Percentiles rank a stretch among this genome's conserved stretches.
phyloP scores from a whole-genome alignment of 2,797 vertebrate species.

The Sciurus carolinensis region DNA sequence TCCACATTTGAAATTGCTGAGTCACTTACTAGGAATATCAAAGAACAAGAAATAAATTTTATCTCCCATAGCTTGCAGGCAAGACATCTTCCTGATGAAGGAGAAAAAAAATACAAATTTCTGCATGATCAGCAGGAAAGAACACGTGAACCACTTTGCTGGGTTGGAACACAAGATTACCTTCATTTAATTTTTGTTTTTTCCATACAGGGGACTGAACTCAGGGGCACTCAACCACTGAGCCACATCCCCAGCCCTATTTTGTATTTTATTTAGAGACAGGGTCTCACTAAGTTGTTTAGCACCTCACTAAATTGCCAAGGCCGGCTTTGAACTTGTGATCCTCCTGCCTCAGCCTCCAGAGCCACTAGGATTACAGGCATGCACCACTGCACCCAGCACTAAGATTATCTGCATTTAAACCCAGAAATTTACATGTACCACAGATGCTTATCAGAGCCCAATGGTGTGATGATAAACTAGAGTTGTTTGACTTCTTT shows the following conservation, averaged over 20 bases:
- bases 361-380: too few relatives aligned
- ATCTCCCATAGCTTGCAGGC: background rate
- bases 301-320: too few relatives aligned
- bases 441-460: background rate
- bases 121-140: slow-evolving; percentile 14
- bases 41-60: slow-evolving; percentile 56
- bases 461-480: background rate
- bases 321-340: too few relatives aligned
- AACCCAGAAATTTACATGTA: background rate
- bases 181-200: background rate
- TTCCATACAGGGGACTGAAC: too few relatives aligned
- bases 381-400: too few relatives aligned
- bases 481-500: background rate
- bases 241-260: too few relatives aligned
- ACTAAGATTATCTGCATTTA: background rate
- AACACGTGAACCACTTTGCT: background rate
- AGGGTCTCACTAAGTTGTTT: too few relatives aligned
- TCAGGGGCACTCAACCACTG: too few relatives aligned
- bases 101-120: background rate
- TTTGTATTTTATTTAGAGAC: too few relatives aligned
- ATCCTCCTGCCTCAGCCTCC: too few relatives aligned
- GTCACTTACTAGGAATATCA: background rate
- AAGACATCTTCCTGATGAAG: background rate
- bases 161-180: background rate
- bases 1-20: slow-evolving; percentile 9